A percentile compares a stretch with the other conserved stretches of the same genome.
Evolutionary conservation across 2,888 invertebrate genomes (phyloP).

Genomic region (Nemoura dubitans): DNA sequence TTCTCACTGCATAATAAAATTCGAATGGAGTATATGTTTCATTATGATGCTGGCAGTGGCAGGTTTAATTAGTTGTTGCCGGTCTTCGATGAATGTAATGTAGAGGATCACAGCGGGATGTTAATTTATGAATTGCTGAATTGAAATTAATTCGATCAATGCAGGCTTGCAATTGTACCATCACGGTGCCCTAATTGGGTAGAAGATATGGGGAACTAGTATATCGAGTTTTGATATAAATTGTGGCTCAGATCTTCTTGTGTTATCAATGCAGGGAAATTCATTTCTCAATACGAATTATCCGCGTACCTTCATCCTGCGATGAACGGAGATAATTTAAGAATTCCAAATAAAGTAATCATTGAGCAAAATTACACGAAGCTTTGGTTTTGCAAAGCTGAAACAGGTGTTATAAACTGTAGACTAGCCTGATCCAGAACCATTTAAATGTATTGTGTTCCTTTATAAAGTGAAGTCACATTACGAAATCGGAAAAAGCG

Average conservation of each 20-base stretch:
- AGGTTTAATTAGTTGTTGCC: slow-evolving; percentile 12
- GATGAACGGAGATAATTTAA: too few species aligned
- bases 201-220: neutral
- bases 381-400: too few species aligned
- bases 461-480: slow-evolving; percentile 9
- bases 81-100: neutral
- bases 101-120: neutral
- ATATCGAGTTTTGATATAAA: neutral
- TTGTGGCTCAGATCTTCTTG: neutral
- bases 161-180: neutral
- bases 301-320: too few species aligned
- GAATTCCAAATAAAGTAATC: too few species aligned
- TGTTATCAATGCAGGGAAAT: too few species aligned
- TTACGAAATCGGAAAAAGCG: neutral
- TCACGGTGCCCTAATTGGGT: neutral
- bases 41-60: neutral
- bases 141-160: slow-evolving; percentile 14
- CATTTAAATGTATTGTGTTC: neutral
- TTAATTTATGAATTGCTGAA: neutral
- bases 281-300: too few species aligned
- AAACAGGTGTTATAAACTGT: too few species aligned
- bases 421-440: too few species aligned
- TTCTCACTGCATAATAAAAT: neutral
- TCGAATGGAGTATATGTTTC: neutral
- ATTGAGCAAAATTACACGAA: too few species aligned